Evolutionary conservation across 2,113 vertebrate genomes (phyloP).

Genomic region (Pelobates fuscus): DNA sequence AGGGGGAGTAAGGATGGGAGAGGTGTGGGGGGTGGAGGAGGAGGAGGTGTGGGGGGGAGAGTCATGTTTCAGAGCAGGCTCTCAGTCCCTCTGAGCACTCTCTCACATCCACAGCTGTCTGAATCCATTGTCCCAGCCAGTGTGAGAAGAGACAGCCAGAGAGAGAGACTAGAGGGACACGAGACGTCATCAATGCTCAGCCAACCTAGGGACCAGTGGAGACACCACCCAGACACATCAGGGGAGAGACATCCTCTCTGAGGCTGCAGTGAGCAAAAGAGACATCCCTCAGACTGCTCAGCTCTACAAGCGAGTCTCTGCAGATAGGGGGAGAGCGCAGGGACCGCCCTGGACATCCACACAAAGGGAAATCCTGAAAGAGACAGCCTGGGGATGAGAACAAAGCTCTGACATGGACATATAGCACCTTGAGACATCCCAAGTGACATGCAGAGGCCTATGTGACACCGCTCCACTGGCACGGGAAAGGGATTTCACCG

Average conservation of each 20-base stretch:
- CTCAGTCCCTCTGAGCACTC: conserved; percentile 33
- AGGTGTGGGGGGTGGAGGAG: not conserved
- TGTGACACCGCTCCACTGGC: conserved; percentile 1
- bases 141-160: conserved; percentile 3
- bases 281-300: too few species aligned
- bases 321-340: conserved; percentile 27
- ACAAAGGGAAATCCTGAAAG: conserved; percentile 29
- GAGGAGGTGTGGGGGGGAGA: conserved; percentile 15
- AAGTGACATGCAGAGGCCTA: not conserved
- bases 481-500: not conserved
- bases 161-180: not conserved
- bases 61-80: conserved; percentile 37
- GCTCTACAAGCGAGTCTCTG: too few species aligned
- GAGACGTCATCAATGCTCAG: too few species aligned
- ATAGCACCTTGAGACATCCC: not conserved
- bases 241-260: conserved; percentile 12
- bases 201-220: not conserved
- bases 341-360: conserved; percentile 30
- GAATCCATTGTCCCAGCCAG: conserved; percentile 46
- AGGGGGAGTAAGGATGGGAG: not conserved
- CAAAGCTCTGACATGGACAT: conserved; percentile 11
- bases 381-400: conserved; percentile 17
- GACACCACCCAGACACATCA: not conserved
- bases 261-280: conserved; percentile 7
- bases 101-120: conserved; percentile 46